Conservation (phyloP, 1,140 invertebrate species). For the Drosophila varians region DNA sequence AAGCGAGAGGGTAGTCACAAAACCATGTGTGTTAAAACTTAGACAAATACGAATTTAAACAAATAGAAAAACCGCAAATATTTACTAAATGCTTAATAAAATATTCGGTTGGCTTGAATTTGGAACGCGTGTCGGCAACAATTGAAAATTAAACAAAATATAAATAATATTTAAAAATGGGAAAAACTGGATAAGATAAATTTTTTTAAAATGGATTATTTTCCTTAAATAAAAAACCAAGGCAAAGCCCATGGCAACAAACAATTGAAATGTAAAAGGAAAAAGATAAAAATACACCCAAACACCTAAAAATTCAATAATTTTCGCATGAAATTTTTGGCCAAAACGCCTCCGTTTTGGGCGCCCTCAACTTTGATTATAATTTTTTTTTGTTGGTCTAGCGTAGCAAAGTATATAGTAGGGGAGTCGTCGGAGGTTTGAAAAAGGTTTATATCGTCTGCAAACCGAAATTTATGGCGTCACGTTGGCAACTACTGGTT, state of each 20-base stretch:
- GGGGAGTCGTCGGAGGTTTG: not conserved
- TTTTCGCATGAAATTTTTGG: constrained; percentile 32
- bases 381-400: constrained; percentile 20
- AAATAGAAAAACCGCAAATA: constrained; percentile 34
- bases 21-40: constrained; percentile 34
- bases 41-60: constrained; percentile 34
- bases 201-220: not conserved
- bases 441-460: constrained; percentile 6
- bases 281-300: constrained; percentile 16
- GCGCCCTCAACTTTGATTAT: constrained; percentile 33
- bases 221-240: constrained; percentile 22
- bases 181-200: not conserved
- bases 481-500: constrained; percentile 66
- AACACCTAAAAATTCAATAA: constrained; percentile 20
- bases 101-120: constrained; percentile 9
- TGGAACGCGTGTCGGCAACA: constrained; percentile 5
- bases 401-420: constrained; percentile 15
- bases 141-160: not conserved
- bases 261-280: not conserved
- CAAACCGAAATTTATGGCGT: constrained; percentile 55
- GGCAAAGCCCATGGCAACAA: constrained; percentile 19
- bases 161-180: not conserved
- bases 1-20: constrained; percentile 3
- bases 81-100: constrained; percentile 19
- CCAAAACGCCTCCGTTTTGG: constrained; percentile 32